phyloP scores from a whole-genome alignment of 2,888 invertebrate species.

The Empis livida region DNA sequence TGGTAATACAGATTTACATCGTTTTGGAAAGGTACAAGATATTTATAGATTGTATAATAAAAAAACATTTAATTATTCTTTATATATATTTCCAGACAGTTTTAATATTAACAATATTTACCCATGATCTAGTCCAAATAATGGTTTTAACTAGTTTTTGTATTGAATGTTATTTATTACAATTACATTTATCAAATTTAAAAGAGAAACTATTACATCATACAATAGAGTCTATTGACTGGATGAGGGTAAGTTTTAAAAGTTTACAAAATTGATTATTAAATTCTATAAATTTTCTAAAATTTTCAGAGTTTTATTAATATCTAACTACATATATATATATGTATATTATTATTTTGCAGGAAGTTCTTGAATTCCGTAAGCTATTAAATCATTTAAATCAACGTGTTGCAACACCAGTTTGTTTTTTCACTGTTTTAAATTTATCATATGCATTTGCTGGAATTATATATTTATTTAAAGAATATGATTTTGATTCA shows the following conservation, averaged over 20 bases:
- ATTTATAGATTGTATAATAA: too few species aligned
- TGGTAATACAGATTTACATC: too few species aligned
- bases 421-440: constrained; percentile 62
- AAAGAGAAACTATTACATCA: constrained; percentile 59
- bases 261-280: too few species aligned
- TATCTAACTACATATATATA: not conserved
- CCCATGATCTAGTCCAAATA: constrained; percentile 73
- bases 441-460: constrained; percentile 61
- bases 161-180: constrained; percentile 64
- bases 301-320: too few species aligned
- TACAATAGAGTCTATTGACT: constrained; percentile 56
- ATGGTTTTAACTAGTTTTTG: constrained; percentile 71
- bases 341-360: constrained; percentile 15
- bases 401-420: constrained; percentile 58
- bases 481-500: constrained; percentile 43
- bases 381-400: constrained; percentile 66
- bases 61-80: too few species aligned
- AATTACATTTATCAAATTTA: constrained; percentile 59
- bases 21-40: too few species aligned
- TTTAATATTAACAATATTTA: constrained; percentile 53
- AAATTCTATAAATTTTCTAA: too few species aligned
- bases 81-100: constrained; percentile 37
- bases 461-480: constrained; percentile 53
- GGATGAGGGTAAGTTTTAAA: constrained; percentile 59
- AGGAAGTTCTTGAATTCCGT: constrained; percentile 70